A percentile compares a stretch with the other conserved stretches of the same genome.
phyloP scores from a whole-genome alignment of 2,888 invertebrate genomes.

The Tholera decimalis region DNA sequence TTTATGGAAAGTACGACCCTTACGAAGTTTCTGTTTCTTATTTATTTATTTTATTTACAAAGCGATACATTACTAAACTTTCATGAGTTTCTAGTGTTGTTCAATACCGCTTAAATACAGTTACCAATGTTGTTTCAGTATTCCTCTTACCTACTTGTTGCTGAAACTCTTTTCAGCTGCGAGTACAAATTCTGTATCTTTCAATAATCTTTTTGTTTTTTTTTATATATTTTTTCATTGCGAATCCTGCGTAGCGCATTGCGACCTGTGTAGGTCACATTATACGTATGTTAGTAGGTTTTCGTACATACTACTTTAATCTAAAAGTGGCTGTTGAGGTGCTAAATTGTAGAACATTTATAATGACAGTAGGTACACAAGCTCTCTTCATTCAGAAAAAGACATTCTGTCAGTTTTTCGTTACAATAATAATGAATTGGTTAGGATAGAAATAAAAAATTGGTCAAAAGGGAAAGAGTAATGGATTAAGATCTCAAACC shows the following conservation, averaged over 20 bases:
- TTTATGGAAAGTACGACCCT: constrained; percentile 23
- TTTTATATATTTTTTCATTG: background rate
- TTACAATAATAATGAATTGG: background rate
- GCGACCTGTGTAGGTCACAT: too few relatives aligned
- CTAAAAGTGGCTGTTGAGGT: too few relatives aligned
- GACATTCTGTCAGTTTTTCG: too few relatives aligned
- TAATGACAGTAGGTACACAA: too few relatives aligned
- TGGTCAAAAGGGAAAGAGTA: constrained; percentile 4
- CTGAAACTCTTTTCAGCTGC: constrained; percentile 8
- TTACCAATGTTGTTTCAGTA: constrained; percentile 6
- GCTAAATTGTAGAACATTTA: too few relatives aligned
- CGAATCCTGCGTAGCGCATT: background rate
- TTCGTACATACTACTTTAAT: too few relatives aligned
- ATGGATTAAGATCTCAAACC: constrained; percentile 7
- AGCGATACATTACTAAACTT: constrained; percentile 25
- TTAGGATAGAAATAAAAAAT: background rate
- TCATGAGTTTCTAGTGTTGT: constrained; percentile 24
- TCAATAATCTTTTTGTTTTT: too few relatives aligned
- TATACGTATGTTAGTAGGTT: too few relatives aligned
- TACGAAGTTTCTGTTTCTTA: constrained; percentile 7
- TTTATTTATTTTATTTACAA: constrained; percentile 31
- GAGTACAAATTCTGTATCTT: background rate
- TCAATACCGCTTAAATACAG: constrained; percentile 12
- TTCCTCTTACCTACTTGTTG: constrained; percentile 25
- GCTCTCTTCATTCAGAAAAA: too few relatives aligned